Base-by-base conservation (phyloP, 1,140 invertebrate genomes). In the Adoxophyes honmai region DNA sequence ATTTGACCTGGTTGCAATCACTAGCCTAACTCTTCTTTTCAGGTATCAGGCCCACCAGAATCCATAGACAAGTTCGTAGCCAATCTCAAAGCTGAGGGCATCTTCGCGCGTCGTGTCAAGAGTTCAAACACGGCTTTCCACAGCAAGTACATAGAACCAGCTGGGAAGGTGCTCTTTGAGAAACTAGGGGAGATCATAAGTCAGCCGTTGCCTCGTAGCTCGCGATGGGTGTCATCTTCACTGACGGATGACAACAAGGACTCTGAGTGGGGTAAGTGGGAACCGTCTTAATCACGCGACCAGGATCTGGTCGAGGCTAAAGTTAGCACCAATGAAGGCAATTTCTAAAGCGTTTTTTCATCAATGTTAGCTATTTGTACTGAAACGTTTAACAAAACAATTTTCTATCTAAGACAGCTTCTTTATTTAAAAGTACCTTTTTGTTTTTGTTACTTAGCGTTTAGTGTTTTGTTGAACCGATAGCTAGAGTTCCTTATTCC, bases 121-220 rank as follows among this genome's bases (percentile, higher is more conserved):
- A 97, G 96, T 72, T 95, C 95, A 48, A 95, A 95, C 13, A 92
- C 96, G 36, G 97, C 98, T 6, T 99, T 99, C 91, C 98, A 99
- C 89, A 98, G 96, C 68, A 95, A 96, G 80, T 97, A 97, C 75
- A 97, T 99, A 75, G 93, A 93, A 0, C 90, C 93, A 18, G 96
- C 96, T 42, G 97, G 94, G 37, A 94, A 96, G 1, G 93, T 93
- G 75, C 90, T 99, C 39, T 91, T 93, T 38, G 89, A 92, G 57
- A 92, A 92, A 53, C 91, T 99, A 18, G 94, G 96, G 54, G 93
- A 93, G 81, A 92, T 98, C 15, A 95, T 98, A 55, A 91, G 93
- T 0, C 92, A 91, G 54, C 94, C 96, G 0, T 96, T 95, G 78
- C 92, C 92, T 34, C 92, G 98, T 42, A 93, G 94, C 1, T 66